phyloP scores from a whole-genome alignment of 1,140 invertebrate genomes.

The Papilio polytes region DNA sequence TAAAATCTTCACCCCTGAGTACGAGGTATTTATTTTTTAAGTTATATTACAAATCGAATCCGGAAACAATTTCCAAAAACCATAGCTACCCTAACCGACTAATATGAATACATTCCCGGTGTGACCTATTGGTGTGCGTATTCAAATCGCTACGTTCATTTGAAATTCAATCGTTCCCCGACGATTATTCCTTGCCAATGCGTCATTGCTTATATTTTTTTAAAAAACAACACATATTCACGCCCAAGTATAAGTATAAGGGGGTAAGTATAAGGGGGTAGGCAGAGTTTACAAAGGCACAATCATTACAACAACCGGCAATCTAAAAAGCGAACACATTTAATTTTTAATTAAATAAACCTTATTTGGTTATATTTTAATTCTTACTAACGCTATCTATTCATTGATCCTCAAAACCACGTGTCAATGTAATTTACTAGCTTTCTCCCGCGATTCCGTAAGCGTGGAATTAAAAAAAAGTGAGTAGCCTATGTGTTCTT shows the following conservation, averaged over 20 bases:
- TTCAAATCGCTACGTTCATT: slow-evolving; percentile 70
- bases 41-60: background rate
- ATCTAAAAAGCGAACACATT: no score
- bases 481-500: no score
- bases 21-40: no score
- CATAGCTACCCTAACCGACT: slow-evolving; percentile 42
- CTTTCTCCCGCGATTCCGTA: no score
- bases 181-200: slow-evolving; percentile 51
- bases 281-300: background rate
- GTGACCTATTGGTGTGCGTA: slow-evolving; percentile 77
- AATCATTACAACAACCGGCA: no score
- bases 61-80: background rate
- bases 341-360: no score
- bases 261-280: background rate
- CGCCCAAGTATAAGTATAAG: background rate
- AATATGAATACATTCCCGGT: slow-evolving; percentile 72
- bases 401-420: no score
- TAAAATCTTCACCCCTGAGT: no score
- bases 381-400: no score
- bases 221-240: background rate
- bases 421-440: no score
- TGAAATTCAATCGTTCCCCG: slow-evolving; percentile 61
- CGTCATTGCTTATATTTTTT: background rate
- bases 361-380: no score
- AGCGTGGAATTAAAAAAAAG: no score